Conservation (phyloP, 2,888 invertebrate genomes). For the Sialis lutaria region DNA sequence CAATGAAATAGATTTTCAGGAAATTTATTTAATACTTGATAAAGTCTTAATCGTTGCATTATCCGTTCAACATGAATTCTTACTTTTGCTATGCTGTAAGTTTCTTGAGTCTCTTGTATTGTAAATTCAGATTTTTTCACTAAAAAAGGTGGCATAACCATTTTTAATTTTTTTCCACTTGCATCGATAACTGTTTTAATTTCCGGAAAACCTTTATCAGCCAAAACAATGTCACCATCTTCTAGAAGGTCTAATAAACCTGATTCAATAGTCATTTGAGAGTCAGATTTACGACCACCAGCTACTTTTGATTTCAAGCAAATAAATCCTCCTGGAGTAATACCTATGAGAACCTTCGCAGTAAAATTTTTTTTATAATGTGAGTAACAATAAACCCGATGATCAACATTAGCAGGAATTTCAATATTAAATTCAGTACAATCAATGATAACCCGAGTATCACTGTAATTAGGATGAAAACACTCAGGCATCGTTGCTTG, state of each 20-base stretch:
- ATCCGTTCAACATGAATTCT: conserved; percentile 6
- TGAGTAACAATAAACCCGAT: conserved; percentile 5
- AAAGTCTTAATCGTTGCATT: conserved; percentile 5
- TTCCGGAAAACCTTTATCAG: conserved; percentile 7
- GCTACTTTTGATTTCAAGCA: conserved; percentile 8
- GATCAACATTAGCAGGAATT: conserved; percentile 2
- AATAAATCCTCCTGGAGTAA: conserved; percentile 10
- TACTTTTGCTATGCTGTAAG: conserved; percentile 5
- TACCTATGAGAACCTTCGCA: conserved; percentile 10
- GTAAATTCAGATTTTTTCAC: conserved; percentile 5
- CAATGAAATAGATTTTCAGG: conserved; percentile 4
- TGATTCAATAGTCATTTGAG: conserved; percentile 9
- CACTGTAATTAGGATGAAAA: conserved; percentile 3
- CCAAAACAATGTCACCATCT: conserved; percentile 7
- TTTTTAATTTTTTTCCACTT: conserved; percentile 6
- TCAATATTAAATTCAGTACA: conserved; percentile 7
- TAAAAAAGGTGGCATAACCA: conserved; percentile 7
- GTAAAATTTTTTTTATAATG: conserved; percentile 10
- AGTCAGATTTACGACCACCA: conserved; percentile 9
- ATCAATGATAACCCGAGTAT: conserved; percentile 7
- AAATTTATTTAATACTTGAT: conserved; percentile 3
- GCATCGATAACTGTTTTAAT: conserved; percentile 5
- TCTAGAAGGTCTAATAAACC: conserved; percentile 6
- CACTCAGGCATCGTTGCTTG: conserved; percentile 6
- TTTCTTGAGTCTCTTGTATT: conserved; percentile 5